These are phyloP conservation scores for Pachycephala philippinensis DNA, from an alignment of 2,113 vertebrate genomes.

Conservation along the genomic window DNA sequence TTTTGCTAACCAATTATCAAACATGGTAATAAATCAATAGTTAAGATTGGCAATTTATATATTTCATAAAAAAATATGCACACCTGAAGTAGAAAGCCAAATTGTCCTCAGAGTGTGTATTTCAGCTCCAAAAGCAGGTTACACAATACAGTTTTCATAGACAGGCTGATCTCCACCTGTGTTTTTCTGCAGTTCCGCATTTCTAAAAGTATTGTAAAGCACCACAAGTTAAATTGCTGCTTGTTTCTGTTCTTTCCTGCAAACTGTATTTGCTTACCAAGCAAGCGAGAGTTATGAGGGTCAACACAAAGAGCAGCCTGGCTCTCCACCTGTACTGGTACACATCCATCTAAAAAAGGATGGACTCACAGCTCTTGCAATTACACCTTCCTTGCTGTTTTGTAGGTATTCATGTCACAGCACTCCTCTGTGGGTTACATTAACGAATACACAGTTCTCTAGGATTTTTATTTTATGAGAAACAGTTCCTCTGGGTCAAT, in stretches of 20 bases:
- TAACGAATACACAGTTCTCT: not conserved
- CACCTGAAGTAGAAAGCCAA: not conserved
- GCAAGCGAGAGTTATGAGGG: not conserved
- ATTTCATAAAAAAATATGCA: not conserved
- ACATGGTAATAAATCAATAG: not conserved
- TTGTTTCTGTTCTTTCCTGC: not conserved
- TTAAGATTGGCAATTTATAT: not conserved
- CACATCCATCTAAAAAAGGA: too few relatives aligned
- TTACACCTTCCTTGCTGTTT: not conserved
- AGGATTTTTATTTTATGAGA: not conserved
- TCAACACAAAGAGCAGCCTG: not conserved
- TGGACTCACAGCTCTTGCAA: not conserved
- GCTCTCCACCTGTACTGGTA: not conserved
- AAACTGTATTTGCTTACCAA: not conserved
- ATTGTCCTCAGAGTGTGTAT: not conserved
- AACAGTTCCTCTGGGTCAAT: not conserved
- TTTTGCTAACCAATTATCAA: not conserved
- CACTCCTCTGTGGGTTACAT: not conserved
- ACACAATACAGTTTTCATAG: accelerated
- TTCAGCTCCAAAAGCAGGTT: not conserved
- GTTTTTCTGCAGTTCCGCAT: not conserved
- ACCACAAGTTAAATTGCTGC: not conserved
- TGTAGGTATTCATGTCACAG: not conserved
- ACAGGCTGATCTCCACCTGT: not conserved
- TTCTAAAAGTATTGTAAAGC: not conserved